Evolutionary conservation across 92 coral and sea anemone species (phyloP), one percentile per base, ranked within the genome.

Genomic region (Epizoanthus rinbou): DNA sequence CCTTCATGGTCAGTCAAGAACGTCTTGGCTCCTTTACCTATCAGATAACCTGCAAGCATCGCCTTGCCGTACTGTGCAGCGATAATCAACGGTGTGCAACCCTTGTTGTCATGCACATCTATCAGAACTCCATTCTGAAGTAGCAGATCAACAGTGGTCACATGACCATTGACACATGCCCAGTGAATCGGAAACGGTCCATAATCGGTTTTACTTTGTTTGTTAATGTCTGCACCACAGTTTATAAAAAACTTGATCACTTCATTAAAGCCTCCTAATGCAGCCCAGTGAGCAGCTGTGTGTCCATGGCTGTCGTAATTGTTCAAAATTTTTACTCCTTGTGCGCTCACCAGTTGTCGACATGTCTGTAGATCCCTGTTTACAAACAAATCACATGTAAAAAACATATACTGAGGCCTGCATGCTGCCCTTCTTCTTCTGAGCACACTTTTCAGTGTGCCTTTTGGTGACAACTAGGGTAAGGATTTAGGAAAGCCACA

Each of bases 131-230:
- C 98, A 82, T 95, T 94, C 84, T 93, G 98, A 60, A 95, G 73
- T 67, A 95, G 89, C 65, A 95, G 89, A 84, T 95, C 98, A 18
- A 95, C 98, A 21, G 95, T 90, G 79, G 91, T 91, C 75, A 95
- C 94, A 65, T 95, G 95, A 19, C 98, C 98, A 83, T 91, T 88
- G 45, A 93, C 94, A 79, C 98, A 95, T 39, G 98, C 98, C 98
- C 98, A 95, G 85, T 95, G 98, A 58, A 95, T 93, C 0, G 98
- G 98, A 47, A 80, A 92, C 4, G 98, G 98, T 74, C 98, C 98
- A 74, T 95, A 91, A 45, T 93, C 98, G 25, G 94, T 87, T 68
- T 91, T 91, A 56, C 98, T 95, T 80, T 89, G 98, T 50, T 84
- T 76, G 67, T 95, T 93, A 45, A 95, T 87, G 28, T 94, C 95